Percentiles rank a stretch among this genome's conserved stretches.
These are phyloP conservation scores for Hirtodrosophila histrioides DNA, from an alignment of 2,888 invertebrate genomes.

Conservation along the genomic window DNA sequence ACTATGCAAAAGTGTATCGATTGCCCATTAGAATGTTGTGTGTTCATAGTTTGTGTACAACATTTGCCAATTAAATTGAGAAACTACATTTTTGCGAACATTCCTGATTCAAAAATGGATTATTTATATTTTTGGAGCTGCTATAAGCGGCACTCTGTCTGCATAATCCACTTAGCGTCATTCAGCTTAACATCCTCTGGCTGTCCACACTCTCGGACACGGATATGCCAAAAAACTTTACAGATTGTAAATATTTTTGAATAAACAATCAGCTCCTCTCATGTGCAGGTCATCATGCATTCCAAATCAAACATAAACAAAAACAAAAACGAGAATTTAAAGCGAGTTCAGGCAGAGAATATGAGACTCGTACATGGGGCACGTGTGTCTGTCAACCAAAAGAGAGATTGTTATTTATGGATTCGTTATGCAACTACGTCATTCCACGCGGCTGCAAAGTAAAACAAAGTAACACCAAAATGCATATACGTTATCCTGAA, in stretches of 20 bases:
- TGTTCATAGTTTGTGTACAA: no score
- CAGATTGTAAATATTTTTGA: conserved; percentile 7
- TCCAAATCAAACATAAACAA: conserved; percentile 1
- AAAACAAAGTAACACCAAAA: conserved; percentile 3
- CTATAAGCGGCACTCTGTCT: not conserved
- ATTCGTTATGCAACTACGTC: conserved; percentile 9
- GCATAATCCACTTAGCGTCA: not conserved
- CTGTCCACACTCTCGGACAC: not conserved
- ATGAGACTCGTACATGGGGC: not conserved
- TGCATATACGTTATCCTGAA: not conserved
- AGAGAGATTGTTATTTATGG: conserved; percentile 36
- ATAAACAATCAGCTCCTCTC: conserved; percentile 3
- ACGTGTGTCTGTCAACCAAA: conserved; percentile 10
- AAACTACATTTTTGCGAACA: no score
- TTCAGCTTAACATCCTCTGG: not conserved
- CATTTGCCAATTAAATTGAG: no score
- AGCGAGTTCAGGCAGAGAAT: not conserved
- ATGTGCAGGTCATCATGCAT: not conserved
- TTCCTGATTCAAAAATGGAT: no score
- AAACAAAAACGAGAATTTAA: not conserved
- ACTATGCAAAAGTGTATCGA: no score
- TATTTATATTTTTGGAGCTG: not conserved
- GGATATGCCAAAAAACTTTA: not conserved
- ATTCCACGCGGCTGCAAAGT: not conserved
- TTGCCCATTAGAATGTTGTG: no score